phyloP scores from a whole-genome alignment of 2,888 invertebrate genomes.

The Plusia festucae region DNA sequence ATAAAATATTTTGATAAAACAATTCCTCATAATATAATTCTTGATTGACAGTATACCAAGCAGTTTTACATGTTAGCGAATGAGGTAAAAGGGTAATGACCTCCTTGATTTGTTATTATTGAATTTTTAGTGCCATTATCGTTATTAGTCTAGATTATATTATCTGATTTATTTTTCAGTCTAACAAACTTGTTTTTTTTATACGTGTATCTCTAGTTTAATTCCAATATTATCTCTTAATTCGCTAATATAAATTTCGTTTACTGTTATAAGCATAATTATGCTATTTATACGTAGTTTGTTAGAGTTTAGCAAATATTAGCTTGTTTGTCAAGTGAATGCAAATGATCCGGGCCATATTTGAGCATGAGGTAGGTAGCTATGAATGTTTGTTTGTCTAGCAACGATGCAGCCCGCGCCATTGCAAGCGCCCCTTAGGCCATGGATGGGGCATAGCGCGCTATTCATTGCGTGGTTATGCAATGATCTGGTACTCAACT shows the following conservation, averaged over 20 bases:
- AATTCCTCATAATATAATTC: conserved; percentile 27
- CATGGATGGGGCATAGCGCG: neutral
- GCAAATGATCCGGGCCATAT: neutral
- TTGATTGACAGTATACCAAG: conserved; percentile 41
- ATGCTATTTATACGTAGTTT: neutral
- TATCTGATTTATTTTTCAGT: neutral
- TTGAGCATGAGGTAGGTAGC: neutral
- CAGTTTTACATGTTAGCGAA: conserved; percentile 30
- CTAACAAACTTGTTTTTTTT: neutral
- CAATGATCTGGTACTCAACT: neutral
- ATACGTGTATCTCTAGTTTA: neutral
- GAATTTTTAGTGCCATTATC: conserved; percentile 26
- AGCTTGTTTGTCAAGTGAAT: neutral
- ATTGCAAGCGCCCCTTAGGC: neutral
- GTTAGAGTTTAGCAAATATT: neutral
- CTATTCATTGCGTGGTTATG: neutral
- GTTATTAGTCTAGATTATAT: neutral
- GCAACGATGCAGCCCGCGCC: neutral
- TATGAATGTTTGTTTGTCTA: neutral
- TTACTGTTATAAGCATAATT: neutral
- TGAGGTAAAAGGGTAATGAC: conserved; percentile 33
- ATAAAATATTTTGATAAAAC: conserved; percentile 10
- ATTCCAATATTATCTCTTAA: neutral
- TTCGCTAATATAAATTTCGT: no score
- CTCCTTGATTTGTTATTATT: conserved; percentile 24